Evolutionary conservation across 2,797 vertebrate genomes (phyloP), one percentile per base, ranked within the genome.

Genomic region (Hemitrygon akajei): DNA sequence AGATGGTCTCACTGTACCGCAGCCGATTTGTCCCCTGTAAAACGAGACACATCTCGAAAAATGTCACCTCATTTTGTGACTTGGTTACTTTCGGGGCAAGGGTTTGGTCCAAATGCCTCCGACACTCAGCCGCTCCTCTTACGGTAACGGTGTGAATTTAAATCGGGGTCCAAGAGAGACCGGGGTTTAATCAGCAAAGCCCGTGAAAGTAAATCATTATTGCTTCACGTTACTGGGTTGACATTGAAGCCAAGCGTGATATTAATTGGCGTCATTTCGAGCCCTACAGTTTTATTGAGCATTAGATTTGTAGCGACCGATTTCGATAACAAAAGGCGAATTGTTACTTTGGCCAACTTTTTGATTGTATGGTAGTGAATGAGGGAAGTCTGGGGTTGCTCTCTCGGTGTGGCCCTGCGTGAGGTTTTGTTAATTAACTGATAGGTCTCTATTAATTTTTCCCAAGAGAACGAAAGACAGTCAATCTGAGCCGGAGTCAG

Each of bases 351-450:
- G 63, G 66, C n/a, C 9, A 71, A 91, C n/a, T 71, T 92, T 75
- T 25, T 7, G 25, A 37, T 40, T 47, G 69, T 75, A 37, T 30
- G 37, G 91, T 30, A 69, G 37, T 34, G 82, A 58, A n/a, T 66
- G 89, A 93, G 80, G 60, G 80, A 40, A 93, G 75, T 82, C 86
- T 93, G 76, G 37, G 94, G 87, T 89, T 87, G 92, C 89, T 69
- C 84, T n/a, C 63, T 91, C 95, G 95, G 96, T 95, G 95, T 95
- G 96, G 95, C 95, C 94, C 91, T 94, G 96, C 95, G 95, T 95
- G 96, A 96, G 95, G 96, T 96, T 96, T 97, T 97, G 96, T 96
- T 98, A 98, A 98, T 98, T 97, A 98, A 98, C 97, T 97, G 97
- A 97, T 97, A 96, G 96, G 96, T 96, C 96, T 98, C 97, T 96